Evolutionary conservation across 2,888 invertebrate genomes (phyloP), one percentile per base, ranked within the genome.

Genomic region (Smittia sp.): DNA sequence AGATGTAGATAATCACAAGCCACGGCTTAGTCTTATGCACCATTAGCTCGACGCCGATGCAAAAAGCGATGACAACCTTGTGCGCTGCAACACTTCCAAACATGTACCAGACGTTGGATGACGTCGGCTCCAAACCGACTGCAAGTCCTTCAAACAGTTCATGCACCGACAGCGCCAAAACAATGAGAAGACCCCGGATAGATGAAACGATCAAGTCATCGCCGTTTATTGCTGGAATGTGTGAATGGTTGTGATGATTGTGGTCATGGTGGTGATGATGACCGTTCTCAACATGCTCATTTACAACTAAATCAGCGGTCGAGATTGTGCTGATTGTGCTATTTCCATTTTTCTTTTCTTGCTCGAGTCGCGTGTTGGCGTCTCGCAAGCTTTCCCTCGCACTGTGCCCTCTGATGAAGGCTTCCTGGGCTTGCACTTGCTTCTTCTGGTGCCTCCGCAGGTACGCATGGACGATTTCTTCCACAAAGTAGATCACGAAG

Each of bases 121-220:
- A 83, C 24, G 87, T 86, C 13, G 86, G 83, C 79, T 93, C 92
- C 74, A 93, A 81, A 0, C 93, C 93, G 13, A 94, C 90, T 13
- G 93, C 91, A 70, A 93, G 83, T 20, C 93, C 94, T 83, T 94
- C 94, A 78, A 94, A 93, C 0, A 93, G 84, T 79, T 94, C 94
- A 79, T 94, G 94, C 74, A 94, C 87, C 11, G 93, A 93, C 22
- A 94, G 83, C 0, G 94, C 94, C 63, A 93, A 82, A 0, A 94
- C 92, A 69, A 94, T 89, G 72, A 94, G 85, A 20, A 94, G 83
- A 18, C 91, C 93, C 75, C 90, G 86, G 66, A 92, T 82, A 0
- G 82, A 82, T 1, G 82, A 80, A 0, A 78, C 74, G 1, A 78
- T 75, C 18, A 78, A 75, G 76, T 83, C 83, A 13, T 83, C 83